Base-by-base conservation (phyloP, 2,797 vertebrate species). In the Pantherophis vulpinus region DNA sequence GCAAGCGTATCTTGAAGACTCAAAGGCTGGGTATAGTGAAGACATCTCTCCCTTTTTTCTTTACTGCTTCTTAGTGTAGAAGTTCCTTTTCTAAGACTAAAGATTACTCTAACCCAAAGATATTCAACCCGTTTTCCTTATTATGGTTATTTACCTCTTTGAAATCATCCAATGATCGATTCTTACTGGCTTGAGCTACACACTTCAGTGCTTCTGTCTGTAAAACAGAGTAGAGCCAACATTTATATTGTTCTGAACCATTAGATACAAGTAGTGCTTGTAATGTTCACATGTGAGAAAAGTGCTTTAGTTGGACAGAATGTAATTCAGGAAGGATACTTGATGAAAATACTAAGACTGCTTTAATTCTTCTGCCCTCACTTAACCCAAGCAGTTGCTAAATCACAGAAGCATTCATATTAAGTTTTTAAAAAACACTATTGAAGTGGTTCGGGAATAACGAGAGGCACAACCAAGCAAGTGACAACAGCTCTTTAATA, bases 171-270 rank as follows among this genome's bases (percentile, higher is more conserved):
- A 99, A 98, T 0, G 99, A 99, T 93, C 99, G 98, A 98, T 99
- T 99, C 98, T 99, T 99, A 96, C 99, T 99, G 96, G 99, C 99
- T 96, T 98, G 98, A 63, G 99, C 99, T 97, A 99, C 99, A 95
- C 98, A 98, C 96, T 99, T 99, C 96, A 99, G 97, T 32, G 99
- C 99, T 98, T 99, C 99, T 92, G 99, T 99, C 99, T 99, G 97
- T 66, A 91, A 95, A 95, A 42, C 88, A 97, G 94, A 95, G 79
- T 94, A 2, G 13, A 93, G 88, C 0, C 18, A 51, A 8, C 1
- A 2, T 2, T 66, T 13, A 83, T 94, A 91, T 93, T 89, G 86
- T 1, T 86, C 74, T 55, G 70, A 10, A 32, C 2, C n/a, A n/a
- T 37, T 88, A 93, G 87, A 61, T 54, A 51, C 8, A 87, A 7